These are phyloP conservation scores for Caenorhabditis latens DNA, from an alignment of 1,140 invertebrate species.

Conservation along the genomic window DNA sequence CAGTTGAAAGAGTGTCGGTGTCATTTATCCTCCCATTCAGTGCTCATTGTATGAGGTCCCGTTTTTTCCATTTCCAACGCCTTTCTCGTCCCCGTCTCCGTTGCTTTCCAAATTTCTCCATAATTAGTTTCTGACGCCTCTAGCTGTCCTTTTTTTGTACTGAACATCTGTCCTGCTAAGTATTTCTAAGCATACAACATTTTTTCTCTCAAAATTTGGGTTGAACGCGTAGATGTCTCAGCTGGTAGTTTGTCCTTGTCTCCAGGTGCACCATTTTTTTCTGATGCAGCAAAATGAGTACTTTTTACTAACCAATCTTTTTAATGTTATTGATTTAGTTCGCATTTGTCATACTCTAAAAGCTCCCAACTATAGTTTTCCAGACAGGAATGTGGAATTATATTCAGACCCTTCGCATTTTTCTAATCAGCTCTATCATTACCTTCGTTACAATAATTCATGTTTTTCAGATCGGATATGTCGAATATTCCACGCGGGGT, in stretches of 20 bases:
- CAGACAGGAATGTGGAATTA: background rate
- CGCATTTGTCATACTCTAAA: no score
- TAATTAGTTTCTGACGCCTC: constrained; percentile 50
- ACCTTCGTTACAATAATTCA: background rate
- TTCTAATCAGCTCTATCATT: background rate
- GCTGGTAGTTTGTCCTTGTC: background rate
- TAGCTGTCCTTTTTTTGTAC: background rate
- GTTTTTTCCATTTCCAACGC: constrained; percentile 21
- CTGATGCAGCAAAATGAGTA: no score
- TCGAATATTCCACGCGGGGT: constrained; percentile 64
- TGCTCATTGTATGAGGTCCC: constrained; percentile 17
- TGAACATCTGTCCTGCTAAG: constrained; percentile 29
- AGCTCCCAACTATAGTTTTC: background rate
- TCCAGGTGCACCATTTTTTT: background rate
- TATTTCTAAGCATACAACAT: background rate
- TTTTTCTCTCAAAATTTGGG: background rate
- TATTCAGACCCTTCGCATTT: background rate
- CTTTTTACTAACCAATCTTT: no score
- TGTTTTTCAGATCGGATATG: constrained; percentile 57
- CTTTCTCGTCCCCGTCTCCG: background rate
- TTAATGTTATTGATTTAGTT: no score
- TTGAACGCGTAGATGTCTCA: background rate
- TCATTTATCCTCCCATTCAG: constrained; percentile 43
- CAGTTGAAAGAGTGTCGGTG: constrained; percentile 27
- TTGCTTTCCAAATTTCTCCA: constrained; percentile 25